A percentile compares a stretch with the other conserved stretches of the same genome.
Evolutionary conservation across 2,888 invertebrate species (phyloP).

Genomic region (Odontocolon sp.): DNA sequence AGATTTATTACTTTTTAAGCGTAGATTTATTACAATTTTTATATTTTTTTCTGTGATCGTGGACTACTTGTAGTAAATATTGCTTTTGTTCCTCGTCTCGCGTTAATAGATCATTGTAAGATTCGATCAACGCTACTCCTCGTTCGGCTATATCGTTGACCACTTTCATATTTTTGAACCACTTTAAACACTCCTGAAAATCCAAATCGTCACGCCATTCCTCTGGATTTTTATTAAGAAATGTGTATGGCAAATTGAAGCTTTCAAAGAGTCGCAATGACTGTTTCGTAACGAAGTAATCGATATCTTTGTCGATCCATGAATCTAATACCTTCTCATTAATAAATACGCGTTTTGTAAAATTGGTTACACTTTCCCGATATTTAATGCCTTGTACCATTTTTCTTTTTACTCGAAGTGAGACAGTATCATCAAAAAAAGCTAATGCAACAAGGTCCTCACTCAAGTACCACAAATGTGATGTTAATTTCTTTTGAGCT

Average conservation of each 20-base stretch:
- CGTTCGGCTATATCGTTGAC: slow-evolving; percentile 52
- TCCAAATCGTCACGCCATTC: slow-evolving; percentile 19
- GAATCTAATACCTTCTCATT: slow-evolving; percentile 17
- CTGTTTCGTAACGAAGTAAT: slow-evolving; percentile 32
- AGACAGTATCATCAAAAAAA: slow-evolving; percentile 29
- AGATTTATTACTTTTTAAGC: not conserved
- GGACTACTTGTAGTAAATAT: slow-evolving; percentile 71
- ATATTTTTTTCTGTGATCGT: slow-evolving; percentile 73
- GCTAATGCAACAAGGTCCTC: slow-evolving; percentile 30
- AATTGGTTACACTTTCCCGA: not conserved
- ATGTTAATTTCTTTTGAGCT: slow-evolving; percentile 16
- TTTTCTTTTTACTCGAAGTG: slow-evolving; percentile 24
- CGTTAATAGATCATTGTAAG: slow-evolving; percentile 63
- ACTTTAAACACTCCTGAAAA: slow-evolving; percentile 9
- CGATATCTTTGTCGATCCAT: slow-evolving; percentile 28
- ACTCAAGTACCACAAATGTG: slow-evolving; percentile 52
- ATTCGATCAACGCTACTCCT: slow-evolving; percentile 46
- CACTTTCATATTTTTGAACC: slow-evolving; percentile 40
- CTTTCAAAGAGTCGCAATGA: slow-evolving; percentile 13
- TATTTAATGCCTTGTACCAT: slow-evolving; percentile 1
- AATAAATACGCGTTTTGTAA: slow-evolving; percentile 12
- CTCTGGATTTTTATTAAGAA: slow-evolving; percentile 32
- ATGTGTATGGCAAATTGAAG: slow-evolving; percentile 24
- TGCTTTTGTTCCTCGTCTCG: slow-evolving; percentile 66
- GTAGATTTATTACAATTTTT: slow-evolving; percentile 22